Evolutionary conservation across 2,888 invertebrate genomes (phyloP).

Genomic region (Pilophorus perplexus): DNA sequence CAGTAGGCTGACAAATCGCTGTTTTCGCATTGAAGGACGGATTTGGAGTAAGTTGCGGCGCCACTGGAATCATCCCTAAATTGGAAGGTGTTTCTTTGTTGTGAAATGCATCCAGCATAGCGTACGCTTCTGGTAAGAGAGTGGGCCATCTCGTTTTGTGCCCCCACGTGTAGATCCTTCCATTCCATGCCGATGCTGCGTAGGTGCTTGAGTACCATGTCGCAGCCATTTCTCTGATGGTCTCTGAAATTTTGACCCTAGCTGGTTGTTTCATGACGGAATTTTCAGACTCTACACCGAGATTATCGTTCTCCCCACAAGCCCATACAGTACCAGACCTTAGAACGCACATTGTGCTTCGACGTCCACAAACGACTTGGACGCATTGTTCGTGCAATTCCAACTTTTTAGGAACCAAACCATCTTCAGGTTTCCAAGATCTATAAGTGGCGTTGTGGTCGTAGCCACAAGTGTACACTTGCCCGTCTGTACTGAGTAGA

Average conservation of each 20-base stretch:
- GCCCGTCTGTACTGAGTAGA: slow-evolving; percentile 9
- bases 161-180: slow-evolving; percentile 26
- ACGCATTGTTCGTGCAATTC: slow-evolving; percentile 9
- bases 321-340: slow-evolving; percentile 15
- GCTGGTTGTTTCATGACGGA: slow-evolving; percentile 29
- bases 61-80: slow-evolving; percentile 27
- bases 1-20: neutral
- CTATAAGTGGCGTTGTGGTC: slow-evolving; percentile 27
- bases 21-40: slow-evolving; percentile 12
- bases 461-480: slow-evolving; percentile 28
- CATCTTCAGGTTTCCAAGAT: slow-evolving; percentile 21
- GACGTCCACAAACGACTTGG: slow-evolving; percentile 28
- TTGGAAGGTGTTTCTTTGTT: slow-evolving; percentile 28
- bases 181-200: slow-evolving; percentile 14
- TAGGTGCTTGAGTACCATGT: slow-evolving; percentile 30
- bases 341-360: slow-evolving; percentile 24
- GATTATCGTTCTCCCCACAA: slow-evolving; percentile 34
- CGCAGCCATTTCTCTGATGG: slow-evolving; percentile 28
- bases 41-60: slow-evolving; percentile 11
- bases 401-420: slow-evolving; percentile 17
- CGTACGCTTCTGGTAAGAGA: slow-evolving; percentile 2
- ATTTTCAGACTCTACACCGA: slow-evolving; percentile 31
- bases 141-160: slow-evolving; percentile 16
- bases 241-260: slow-evolving; percentile 15
- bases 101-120: slow-evolving; percentile 9